Conservation (phyloP, 2,797 vertebrate genomes). For the Anguilla anguilla region DNA sequence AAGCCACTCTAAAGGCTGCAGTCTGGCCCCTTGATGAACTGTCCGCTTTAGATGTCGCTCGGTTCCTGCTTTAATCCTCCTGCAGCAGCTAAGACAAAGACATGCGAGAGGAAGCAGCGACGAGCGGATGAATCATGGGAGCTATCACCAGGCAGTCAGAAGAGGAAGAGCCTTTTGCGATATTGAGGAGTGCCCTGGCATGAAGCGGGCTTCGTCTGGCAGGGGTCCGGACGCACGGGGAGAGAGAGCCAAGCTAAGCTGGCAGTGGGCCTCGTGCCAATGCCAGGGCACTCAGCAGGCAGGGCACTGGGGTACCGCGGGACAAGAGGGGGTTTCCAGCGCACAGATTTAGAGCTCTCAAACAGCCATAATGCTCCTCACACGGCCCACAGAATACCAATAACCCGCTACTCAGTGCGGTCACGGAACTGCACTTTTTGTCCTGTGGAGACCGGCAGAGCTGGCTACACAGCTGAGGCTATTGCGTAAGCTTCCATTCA, state of each 20-base stretch:
- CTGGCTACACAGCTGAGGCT: conserved; percentile 56
- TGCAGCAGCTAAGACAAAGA: neutral
- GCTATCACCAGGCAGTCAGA: neutral
- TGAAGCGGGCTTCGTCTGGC: neutral
- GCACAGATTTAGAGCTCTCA: conserved; percentile 43
- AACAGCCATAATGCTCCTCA: conserved; percentile 37
- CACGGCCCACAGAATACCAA: conserved; percentile 59
- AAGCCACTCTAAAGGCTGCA: neutral
- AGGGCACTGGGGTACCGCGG: conserved; percentile 37
- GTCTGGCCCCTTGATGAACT: neutral
- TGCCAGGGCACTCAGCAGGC: conserved; percentile 24
- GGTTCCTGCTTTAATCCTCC: neutral
- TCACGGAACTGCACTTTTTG: conserved; percentile 51
- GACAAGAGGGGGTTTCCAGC: conserved; percentile 48
- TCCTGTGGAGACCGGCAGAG: conserved; percentile 57
- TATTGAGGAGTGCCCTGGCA: neutral
- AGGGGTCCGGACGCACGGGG: neutral
- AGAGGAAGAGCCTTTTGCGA: neutral
- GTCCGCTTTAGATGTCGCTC: neutral
- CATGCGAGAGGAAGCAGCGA: neutral
- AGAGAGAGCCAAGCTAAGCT: too few species aligned
- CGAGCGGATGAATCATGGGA: neutral
- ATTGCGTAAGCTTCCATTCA: conserved; percentile 68
- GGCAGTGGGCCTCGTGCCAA: conserved; percentile 12
- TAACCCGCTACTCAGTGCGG: conserved; percentile 54